phyloP scores from a whole-genome alignment of 1,140 invertebrate genomes.

The Leptopilina clavipes region DNA sequence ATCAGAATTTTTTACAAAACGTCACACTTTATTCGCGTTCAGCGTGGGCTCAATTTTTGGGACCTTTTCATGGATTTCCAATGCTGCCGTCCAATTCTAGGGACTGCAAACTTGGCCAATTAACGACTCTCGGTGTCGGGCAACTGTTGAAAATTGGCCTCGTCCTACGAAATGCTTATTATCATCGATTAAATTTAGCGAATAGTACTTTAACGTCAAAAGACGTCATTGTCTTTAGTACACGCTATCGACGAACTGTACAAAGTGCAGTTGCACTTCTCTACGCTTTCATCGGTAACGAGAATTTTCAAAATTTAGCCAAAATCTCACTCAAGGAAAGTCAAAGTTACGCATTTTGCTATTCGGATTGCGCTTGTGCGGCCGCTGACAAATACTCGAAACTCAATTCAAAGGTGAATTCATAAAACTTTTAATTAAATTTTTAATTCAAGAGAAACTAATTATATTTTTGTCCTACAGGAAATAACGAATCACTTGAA shows the following conservation, averaged over 20 bases:
- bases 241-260: conserved; percentile 89
- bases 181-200: conserved; percentile 75
- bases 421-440: background rate
- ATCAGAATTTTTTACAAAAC: conserved; percentile 67
- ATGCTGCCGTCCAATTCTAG: conserved; percentile 78
- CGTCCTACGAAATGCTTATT: conserved; percentile 83
- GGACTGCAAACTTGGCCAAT: conserved; percentile 72
- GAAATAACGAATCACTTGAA: conserved; percentile 76
- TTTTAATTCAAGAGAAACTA: conserved; percentile 25
- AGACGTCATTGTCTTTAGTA: conserved; percentile 85
- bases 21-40: conserved; percentile 72
- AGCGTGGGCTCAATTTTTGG: conserved; percentile 83
- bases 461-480: conserved; percentile 54
- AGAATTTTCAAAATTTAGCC: conserved; percentile 72
- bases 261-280: conserved; percentile 90
- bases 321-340: conserved; percentile 80
- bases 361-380: conserved; percentile 86
- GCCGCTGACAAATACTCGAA: conserved; percentile 81
- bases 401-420: conserved; percentile 67
- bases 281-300: conserved; percentile 82
- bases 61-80: conserved; percentile 89
- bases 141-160: conserved; percentile 87
- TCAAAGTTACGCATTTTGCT: conserved; percentile 90
- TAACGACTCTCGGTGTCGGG: conserved; percentile 80
- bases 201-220: conserved; percentile 72